Conservation (phyloP, 1,140 invertebrate species). For the Lerema accius region DNA sequence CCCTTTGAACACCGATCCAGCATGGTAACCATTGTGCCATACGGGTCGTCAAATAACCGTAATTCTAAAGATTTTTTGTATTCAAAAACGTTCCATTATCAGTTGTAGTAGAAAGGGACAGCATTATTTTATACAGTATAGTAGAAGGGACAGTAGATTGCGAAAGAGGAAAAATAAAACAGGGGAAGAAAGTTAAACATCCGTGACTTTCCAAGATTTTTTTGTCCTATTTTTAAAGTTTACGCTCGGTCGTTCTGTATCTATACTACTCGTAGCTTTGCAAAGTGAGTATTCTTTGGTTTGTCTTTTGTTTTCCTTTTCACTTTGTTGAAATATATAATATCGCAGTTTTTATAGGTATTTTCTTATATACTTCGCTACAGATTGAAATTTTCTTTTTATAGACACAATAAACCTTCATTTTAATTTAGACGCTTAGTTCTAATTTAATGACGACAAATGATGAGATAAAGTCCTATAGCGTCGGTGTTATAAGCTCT, state of each 20-base stretch:
- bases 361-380: constrained; percentile 38
- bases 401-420: no score
- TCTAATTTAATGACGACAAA: no score
- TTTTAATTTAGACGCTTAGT: no score
- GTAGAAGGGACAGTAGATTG: constrained; percentile 51
- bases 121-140: constrained; percentile 40
- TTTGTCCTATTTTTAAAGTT: constrained; percentile 81
- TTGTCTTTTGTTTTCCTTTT: constrained; percentile 62
- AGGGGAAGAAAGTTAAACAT: constrained; percentile 82
- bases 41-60: no score
- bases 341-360: constrained; percentile 40
- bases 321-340: not conserved
- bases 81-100: constrained; percentile 81
- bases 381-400: not conserved
- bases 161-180: constrained; percentile 79
- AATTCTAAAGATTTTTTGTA: constrained; percentile 76
- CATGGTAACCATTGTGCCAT: no score
- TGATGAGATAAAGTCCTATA: no score
- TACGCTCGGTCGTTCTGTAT: constrained; percentile 59
- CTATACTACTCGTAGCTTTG: constrained; percentile 48
- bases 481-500: no score
- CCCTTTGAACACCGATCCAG: no score
- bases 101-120: constrained; percentile 69
- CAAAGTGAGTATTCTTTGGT: constrained; percentile 66
- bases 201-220: constrained; percentile 82